Percentiles rank a stretch among this genome's conserved stretches.
phyloP scores from a whole-genome alignment of 2,797 vertebrate species.

The Poecilia picta region DNA sequence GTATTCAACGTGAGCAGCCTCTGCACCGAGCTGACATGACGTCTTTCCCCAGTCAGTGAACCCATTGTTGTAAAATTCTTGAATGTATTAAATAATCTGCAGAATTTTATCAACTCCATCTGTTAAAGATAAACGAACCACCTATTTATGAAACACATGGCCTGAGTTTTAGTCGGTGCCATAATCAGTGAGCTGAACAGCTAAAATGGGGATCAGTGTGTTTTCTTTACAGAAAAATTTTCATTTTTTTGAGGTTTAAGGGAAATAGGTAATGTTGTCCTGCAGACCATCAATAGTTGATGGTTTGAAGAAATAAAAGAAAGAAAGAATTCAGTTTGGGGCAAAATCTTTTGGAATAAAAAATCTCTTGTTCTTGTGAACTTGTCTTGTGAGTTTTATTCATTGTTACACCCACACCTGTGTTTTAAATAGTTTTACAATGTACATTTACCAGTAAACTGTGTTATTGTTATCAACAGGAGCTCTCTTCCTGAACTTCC shows the following conservation, averaged over 20 bases:
- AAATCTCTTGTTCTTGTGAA: too few relatives aligned
- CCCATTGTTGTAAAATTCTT: constrained; percentile 63
- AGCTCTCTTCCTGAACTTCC: too few relatives aligned
- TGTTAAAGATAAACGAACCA: constrained; percentile 46
- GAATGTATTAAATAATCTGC: constrained; percentile 51
- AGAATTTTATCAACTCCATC: constrained; percentile 51
- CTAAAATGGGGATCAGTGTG: background rate
- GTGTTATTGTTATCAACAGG: too few relatives aligned
- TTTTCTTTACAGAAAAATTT: background rate
- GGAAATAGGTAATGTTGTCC: background rate
- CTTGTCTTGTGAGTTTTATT: background rate
- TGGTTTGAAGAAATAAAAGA: background rate
- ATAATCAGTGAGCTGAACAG: background rate
- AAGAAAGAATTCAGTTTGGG: background rate
- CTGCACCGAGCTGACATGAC: constrained; percentile 54
- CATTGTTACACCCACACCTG: too few relatives aligned
- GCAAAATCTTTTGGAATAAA: background rate
- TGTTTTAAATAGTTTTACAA: too few relatives aligned
- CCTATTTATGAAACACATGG: constrained; percentile 26
- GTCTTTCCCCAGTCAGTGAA: constrained; percentile 55
- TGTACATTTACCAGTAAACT: too few relatives aligned
- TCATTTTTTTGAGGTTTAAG: background rate
- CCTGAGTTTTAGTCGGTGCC: constrained; percentile 11
- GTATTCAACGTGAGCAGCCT: constrained; percentile 56
- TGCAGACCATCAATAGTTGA: background rate